These are phyloP conservation scores for Teleiodes luculella DNA, from an alignment of 2,888 invertebrate species.

Conservation along the genomic window DNA sequence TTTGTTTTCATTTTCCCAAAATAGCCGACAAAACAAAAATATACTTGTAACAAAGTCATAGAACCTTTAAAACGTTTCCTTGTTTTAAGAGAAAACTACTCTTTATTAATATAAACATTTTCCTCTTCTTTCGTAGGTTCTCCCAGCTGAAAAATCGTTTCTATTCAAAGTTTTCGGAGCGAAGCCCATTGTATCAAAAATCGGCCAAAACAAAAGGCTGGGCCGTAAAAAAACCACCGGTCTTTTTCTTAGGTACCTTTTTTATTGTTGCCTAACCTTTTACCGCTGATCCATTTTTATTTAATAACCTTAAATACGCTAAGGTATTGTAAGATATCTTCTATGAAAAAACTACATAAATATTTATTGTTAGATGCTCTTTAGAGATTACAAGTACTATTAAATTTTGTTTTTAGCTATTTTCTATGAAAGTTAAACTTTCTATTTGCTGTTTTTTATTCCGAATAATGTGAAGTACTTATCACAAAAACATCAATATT, in stretches of 20 bases:
- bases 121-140: constrained; percentile 33
- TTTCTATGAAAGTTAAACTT: no score
- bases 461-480: no score
- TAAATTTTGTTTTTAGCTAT: no score
- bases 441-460: no score
- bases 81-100: background rate
- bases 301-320: no score
- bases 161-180: constrained; percentile 50
- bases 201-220: constrained; percentile 50
- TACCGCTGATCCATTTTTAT: constrained; percentile 55
- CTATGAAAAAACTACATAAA: no score
- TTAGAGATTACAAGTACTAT: no score
- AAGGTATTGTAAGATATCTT: no score
- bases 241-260: constrained; percentile 58
- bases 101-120: constrained; percentile 34
- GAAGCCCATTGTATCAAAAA: constrained; percentile 42
- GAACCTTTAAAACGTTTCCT: background rate
- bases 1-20: no score
- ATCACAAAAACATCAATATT: no score
- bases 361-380: no score
- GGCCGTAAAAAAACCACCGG: constrained; percentile 45
- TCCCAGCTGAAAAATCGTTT: constrained; percentile 57
- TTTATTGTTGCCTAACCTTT: constrained; percentile 66
- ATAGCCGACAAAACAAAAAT: background rate
- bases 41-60: constrained; percentile 2